Base-by-base conservation (phyloP, 2,113 vertebrate genomes). In the Athene cunicularia region DNA sequence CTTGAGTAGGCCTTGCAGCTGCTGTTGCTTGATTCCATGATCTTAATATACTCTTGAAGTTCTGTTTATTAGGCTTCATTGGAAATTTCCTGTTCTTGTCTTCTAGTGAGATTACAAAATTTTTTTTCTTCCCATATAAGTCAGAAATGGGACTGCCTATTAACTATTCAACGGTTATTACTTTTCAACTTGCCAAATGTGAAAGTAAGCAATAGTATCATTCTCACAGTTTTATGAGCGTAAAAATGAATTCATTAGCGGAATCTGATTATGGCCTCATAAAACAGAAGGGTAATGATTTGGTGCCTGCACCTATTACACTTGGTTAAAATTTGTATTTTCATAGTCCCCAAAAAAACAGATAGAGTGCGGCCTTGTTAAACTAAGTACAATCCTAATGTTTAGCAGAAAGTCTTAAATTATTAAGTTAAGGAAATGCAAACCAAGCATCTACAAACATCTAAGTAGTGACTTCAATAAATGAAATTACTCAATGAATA, bases 231-330 rank as follows among this genome's bases (percentile, higher is more conserved):
- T 97, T 95, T 76, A 87, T 75, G 91, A 85, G 84, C 47, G 6
- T 94, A 96, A 95, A 93, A 97, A 88, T 80, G 53, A 95, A 91
- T 96, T 96, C 73, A 90, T 94, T 96, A 96, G 67, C 2, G 1
- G 81, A 93, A 94, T 91, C 79, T 79, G 67, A 86, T 92, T 91
- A 93, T 73, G 71, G 85, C 77, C 92, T 90, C 92, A 93, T 94
- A 93, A 96, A 97, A 70, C 41, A 95, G 88, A 95, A 92, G 49
- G 84, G 71, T 93, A 96, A 96, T 94, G 87, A 89, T 79, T 92
- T 86, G 74, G 39, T 90, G 53, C 49, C 85, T 83, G 59, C 60
- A 83, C 72, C 71, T 94, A 75, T 89, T 96, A 73, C 13, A 70
- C 21, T 80, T 94, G 62, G 66, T 95, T 94, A 95, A 96, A 92